phyloP scores from a whole-genome alignment of 2,113 vertebrate genomes.

The Prionailurus bengalensis region DNA sequence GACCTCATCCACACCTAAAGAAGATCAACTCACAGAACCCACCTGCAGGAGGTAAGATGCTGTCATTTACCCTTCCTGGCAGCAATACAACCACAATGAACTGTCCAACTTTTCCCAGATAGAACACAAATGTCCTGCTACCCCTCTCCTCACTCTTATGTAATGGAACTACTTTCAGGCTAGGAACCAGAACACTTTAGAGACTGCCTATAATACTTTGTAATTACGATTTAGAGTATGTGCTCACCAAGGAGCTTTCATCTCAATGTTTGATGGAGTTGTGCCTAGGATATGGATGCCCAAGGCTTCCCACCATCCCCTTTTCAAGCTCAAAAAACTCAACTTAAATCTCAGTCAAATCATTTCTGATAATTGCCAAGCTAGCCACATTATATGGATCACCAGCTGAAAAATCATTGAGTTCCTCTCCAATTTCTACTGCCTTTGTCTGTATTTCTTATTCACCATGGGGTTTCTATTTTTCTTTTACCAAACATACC shows the following conservation, averaged over 20 bases:
- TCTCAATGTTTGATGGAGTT: not conserved
- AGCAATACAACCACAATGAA: not conserved
- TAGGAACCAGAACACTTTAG: not conserved
- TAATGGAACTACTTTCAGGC: not conserved
- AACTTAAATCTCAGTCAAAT: conserved; percentile 2
- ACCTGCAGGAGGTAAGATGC: not conserved
- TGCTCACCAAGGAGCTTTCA: not conserved
- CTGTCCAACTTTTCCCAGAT: not conserved
- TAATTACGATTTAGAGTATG: not conserved
- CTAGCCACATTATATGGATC: not conserved
- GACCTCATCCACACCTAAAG: not conserved
- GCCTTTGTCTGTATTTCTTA: conserved; percentile 5
- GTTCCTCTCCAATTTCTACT: conserved; percentile 4
- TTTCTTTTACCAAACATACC: not conserved
- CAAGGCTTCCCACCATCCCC: not conserved
- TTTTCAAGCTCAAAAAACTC: conserved; percentile 11
- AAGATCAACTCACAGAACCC: not conserved
- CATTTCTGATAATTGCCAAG: conserved; percentile 4
- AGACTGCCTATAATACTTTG: not conserved
- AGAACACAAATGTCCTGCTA: conserved; percentile 18
- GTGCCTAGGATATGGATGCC: not conserved
- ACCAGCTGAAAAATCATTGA: conserved; percentile 3
- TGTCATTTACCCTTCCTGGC: not conserved
- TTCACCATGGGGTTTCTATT: not conserved
- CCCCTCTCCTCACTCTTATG: not conserved